A percentile compares a stretch with the other conserved stretches of the same genome.
Conservation (phyloP, 1,140 invertebrate genomes). For the Drosophila lacertosa region DNA sequence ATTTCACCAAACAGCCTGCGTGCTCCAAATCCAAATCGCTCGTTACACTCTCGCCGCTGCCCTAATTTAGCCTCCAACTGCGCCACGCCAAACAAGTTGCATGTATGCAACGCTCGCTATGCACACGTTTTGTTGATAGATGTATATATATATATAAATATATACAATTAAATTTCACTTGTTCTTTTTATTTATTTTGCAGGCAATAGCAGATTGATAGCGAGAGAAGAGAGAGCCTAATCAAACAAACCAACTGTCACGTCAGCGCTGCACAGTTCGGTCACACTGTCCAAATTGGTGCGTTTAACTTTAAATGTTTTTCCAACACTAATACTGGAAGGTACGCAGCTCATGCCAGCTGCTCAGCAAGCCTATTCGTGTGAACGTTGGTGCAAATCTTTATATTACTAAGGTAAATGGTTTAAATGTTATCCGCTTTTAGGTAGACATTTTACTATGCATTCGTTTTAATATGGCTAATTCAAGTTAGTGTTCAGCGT, state of each 20-base stretch:
- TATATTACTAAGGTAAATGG: not conserved
- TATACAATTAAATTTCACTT: conserved; percentile 53
- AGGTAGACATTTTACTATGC: not conserved
- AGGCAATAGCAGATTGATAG: conserved; percentile 37
- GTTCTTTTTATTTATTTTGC: conserved; percentile 67
- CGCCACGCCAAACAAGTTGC: conserved; percentile 35
- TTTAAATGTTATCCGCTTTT: not conserved
- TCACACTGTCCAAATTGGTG: conserved; percentile 40
- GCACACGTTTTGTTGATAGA: conserved; percentile 11
- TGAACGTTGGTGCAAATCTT: no score
- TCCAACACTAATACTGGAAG: conserved; percentile 11
- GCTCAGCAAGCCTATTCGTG: not conserved
- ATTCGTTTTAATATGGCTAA: not conserved
- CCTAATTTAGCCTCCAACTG: conserved; percentile 39
- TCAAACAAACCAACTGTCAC: conserved; percentile 80
- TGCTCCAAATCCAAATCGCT: conserved; percentile 44
- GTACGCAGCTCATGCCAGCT: not conserved
- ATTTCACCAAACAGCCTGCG: conserved; percentile 49
- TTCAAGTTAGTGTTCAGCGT: not conserved
- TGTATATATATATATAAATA: conserved; percentile 36
- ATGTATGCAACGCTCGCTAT: conserved; percentile 17
- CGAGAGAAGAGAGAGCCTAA: conserved; percentile 53
- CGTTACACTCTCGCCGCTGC: conserved; percentile 27
- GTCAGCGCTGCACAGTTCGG: conserved; percentile 60
- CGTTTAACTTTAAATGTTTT: conserved; percentile 4